A percentile compares a stretch with the other conserved stretches of the same genome.
Conservation (phyloP, 2,888 invertebrate species). For the Azorinus chamasolen region DNA sequence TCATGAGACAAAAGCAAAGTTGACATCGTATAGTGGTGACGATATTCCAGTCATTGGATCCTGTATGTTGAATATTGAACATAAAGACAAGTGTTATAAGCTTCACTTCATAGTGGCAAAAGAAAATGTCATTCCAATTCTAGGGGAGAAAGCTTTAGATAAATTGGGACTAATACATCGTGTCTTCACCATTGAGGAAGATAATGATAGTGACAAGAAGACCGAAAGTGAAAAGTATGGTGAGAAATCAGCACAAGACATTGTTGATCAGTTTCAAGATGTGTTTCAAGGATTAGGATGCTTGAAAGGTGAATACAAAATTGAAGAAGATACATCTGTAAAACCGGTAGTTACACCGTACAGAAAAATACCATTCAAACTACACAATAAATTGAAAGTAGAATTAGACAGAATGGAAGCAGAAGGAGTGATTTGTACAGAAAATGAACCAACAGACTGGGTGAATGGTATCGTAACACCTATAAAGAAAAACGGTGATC, state of each 20-base stretch:
- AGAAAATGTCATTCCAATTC: constrained; percentile 5
- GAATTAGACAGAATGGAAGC: constrained; percentile 51
- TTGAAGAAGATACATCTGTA: too few species aligned
- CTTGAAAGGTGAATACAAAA: constrained; percentile 20
- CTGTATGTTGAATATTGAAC: too few species aligned
- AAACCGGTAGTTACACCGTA: constrained; percentile 52
- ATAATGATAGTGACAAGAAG: too few species aligned
- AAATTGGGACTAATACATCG: too few species aligned
- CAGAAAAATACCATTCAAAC: constrained; percentile 40
- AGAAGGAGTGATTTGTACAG: constrained; percentile 51
- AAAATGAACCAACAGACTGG: constrained; percentile 64
- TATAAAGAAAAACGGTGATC: constrained; percentile 37
- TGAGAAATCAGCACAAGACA: not conserved
- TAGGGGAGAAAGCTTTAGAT: constrained; percentile 2
- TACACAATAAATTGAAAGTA: constrained; percentile 41
- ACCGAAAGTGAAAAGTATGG: too few species aligned
- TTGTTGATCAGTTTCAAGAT: constrained; percentile 4
- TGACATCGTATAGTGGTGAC: constrained; percentile 30
- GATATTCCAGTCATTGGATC: too few species aligned
- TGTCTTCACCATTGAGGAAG: too few species aligned
- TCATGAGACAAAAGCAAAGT: constrained; percentile 20
- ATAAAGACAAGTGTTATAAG: too few species aligned
- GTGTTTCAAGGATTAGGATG: constrained; percentile 52
- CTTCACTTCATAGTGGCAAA: constrained; percentile 10
- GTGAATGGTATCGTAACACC: constrained; percentile 60